These are phyloP conservation scores for Drosophila kambysellisi DNA, from an alignment of 2,888 invertebrate genomes.

Conservation along the genomic window DNA sequence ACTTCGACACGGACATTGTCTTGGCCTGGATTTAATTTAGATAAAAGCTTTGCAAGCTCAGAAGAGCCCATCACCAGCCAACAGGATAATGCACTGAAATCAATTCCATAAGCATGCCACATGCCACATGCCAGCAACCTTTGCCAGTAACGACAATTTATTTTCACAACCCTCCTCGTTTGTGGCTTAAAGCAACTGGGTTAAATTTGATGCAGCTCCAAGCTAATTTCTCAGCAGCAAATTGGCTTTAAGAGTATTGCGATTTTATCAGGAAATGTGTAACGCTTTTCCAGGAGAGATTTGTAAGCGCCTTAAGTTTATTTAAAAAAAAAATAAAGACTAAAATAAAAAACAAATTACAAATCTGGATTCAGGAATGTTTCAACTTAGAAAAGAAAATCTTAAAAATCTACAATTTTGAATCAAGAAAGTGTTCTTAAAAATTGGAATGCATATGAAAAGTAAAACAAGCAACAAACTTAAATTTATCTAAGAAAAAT, in stretches of 20 bases:
- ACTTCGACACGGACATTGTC: constrained; percentile 37
- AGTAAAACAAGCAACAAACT: no score
- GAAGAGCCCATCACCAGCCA: background rate
- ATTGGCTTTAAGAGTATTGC: background rate
- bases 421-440: background rate
- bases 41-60: constrained; percentile 69
- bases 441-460: no score
- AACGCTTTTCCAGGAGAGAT: background rate
- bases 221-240: constrained; percentile 44
- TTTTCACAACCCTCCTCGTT: constrained; percentile 59
- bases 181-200: constrained; percentile 12
- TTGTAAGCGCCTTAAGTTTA: background rate
- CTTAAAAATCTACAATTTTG: background rate
- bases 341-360: background rate
- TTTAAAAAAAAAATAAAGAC: background rate
- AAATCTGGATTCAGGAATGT: background rate
- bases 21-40: constrained; percentile 75
- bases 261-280: background rate
- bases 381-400: background rate
- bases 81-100: constrained; percentile 69
- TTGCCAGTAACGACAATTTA: constrained; percentile 69
- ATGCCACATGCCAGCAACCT: constrained; percentile 55
- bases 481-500: no score
- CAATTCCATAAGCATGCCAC: constrained; percentile 64
- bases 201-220: constrained; percentile 14